A percentile compares a stretch with the other conserved stretches of the same genome.
These are phyloP conservation scores for Saccostrea echinata DNA, from an alignment of 1,140 invertebrate species.

Conservation along the genomic window DNA sequence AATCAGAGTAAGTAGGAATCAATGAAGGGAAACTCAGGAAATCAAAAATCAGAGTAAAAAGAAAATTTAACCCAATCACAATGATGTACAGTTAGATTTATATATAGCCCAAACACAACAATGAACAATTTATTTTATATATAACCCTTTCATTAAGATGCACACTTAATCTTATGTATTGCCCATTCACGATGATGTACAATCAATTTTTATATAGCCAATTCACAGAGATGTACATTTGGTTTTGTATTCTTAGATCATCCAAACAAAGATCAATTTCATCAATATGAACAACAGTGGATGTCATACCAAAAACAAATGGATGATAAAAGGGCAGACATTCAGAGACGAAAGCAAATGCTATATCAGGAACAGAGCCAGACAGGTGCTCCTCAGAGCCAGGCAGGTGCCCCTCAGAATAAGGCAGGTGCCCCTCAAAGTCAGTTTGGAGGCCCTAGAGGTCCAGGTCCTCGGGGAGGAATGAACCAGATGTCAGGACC, in stretches of 20 bases:
- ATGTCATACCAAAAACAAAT: constrained; percentile 78
- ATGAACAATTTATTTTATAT: no score
- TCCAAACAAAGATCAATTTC: constrained; percentile 80
- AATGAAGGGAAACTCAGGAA: no score
- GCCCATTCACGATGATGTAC: no score
- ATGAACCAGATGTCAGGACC: constrained; percentile 55
- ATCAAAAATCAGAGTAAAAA: no score
- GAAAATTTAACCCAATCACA: no score
- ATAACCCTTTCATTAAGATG: no score
- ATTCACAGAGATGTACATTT: no score
- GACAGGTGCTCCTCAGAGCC: constrained; percentile 5
- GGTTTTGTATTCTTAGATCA: constrained; percentile 72
- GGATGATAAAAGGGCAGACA: constrained; percentile 69
- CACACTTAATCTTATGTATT: no score
- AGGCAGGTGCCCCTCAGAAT: neutral
- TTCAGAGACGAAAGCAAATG: constrained; percentile 66
- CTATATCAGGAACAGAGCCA: constrained; percentile 54
- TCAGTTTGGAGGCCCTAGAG: constrained; percentile 26
- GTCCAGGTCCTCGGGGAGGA: constrained; percentile 20
- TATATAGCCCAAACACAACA: no score
- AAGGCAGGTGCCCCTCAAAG: neutral
- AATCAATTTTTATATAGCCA: no score
- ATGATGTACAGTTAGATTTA: no score
- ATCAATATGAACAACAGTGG: constrained; percentile 79
- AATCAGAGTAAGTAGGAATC: no score